Base-by-base conservation (phyloP, 2,888 invertebrate species). In the Lithodes maja region DNA sequence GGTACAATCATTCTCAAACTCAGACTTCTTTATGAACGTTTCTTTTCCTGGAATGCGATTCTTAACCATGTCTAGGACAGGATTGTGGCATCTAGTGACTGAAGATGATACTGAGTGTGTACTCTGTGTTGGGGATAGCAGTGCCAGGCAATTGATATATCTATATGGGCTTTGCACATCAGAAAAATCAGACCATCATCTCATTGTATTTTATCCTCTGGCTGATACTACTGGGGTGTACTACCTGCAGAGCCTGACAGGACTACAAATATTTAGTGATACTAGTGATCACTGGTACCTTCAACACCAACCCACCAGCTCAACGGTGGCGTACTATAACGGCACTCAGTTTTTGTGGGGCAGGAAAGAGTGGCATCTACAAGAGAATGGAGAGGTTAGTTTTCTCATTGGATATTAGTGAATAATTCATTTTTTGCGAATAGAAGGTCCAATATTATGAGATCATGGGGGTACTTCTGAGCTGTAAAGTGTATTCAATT, bases 281-380 rank as follows among this genome's bases (percentile, higher is more conserved):
- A 33, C 81, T 49, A 49, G 49, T 12, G 2, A 68, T 49, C 50
- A 17, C 69, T 82, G 82, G 82, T 1, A 50, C 52, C 49, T 69
- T 12, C 71, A 69, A 7, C 69, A 82, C 69, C 5, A 50, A 49
- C 82, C 82, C 12, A 69, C 69, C 49, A 82, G 69, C 69, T 69
- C 68, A n/a, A 7, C 50, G 3, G 7, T 69, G 50, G 82, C 50
- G 54, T 12, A 50, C 9, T 9, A 69, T 52, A 52, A 68, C 9
- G 69, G 68, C 55, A 61, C 82, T 2, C 55, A 82, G 12, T 82
- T 82, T 33, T 69, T 82, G 69, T 82, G 68, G 82, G 82, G 82
- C n/a, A 68, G 82, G 50, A 82, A 82, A 50, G 71, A 3, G 69
- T 82, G 82, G 82, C 82, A 5, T 52, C 50, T 33, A 33, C 33